Conservation (phyloP, 2,113 vertebrate genomes). For the Pseudopodoces humilis region DNA sequence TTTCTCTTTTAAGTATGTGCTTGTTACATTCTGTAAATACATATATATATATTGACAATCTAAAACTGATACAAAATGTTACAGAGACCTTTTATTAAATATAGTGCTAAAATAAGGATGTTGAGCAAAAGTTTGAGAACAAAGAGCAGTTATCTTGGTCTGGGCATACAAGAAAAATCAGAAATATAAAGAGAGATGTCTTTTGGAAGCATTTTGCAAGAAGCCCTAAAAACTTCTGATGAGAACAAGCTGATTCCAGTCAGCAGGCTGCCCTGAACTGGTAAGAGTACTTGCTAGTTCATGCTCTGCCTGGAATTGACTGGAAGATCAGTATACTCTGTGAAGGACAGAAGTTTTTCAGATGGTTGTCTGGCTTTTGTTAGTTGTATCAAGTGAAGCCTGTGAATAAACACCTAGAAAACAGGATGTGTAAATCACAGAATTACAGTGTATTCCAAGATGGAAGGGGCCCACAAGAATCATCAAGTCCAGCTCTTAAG, state of each 20-base stretch:
- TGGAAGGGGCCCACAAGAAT: neutral
- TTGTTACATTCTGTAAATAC: neutral
- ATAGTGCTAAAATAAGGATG: neutral
- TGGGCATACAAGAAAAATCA: neutral
- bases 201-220: neutral
- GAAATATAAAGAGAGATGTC: neutral
- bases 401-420: neutral
- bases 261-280: neutral
- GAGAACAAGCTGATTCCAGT: neutral
- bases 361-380: neutral
- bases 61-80: neutral
- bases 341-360: neutral
- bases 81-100: neutral
- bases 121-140: neutral
- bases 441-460: neutral
- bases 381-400: neutral
- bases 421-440: rapidly evolving
- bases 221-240: neutral
- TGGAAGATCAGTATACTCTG: neutral
- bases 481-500: neutral
- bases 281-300: neutral
- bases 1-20: neutral
- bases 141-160: neutral
- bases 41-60: neutral
- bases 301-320: neutral